Base-by-base conservation (phyloP, 2,113 vertebrate species). In the Loxodonta africana region DNA sequence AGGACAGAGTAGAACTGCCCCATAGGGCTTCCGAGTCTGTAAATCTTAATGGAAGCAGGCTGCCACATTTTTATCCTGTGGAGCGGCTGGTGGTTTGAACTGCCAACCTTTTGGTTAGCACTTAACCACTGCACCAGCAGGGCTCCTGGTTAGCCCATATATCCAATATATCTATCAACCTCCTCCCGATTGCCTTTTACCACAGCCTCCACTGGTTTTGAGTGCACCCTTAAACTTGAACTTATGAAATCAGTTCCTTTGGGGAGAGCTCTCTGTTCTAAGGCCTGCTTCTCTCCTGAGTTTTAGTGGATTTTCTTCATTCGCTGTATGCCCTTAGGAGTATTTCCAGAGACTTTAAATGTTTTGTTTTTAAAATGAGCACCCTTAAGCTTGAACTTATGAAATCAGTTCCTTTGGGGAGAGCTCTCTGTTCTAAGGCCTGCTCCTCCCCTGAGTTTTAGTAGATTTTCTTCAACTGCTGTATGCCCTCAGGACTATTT, bases 321-420 rank as follows among this genome's bases (percentile, higher is more conserved):
- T 86, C 62, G 83, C 76, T 73, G 2, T 76, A 46, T 81, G 71
- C 15, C 60, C 76, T 91, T 67, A 71, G 53, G 76, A 87, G 53
- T 73, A 89, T 53, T 86, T 91, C 25, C 65, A 96, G 53, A 85
- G 26, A 82, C 26, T 71, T 89, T 82, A 95, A 84, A 81, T 91
- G 14, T 33, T 88, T n/a, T n/a, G n/a, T n/a, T n/a, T n/a, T n/a
- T n/a, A n/a, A n/a, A n/a, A n/a, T n/a, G n/a, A n/a, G 9, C 6
- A 88, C n/a, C 8, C n/a, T 82, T 78, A 78, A 69, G 20, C 30
- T 77, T 88, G 41, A 90, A 89, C 57, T 85, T 92, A 69, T 30
- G 65, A 33, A 33, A 11, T 69, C 65, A 69, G 65, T 69, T 69
- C 65, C 63, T 33, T 33, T 69, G 65, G 30, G 65, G 65, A 69